A percentile compares a stretch with the other conserved stretches of the same genome.
phyloP scores from a whole-genome alignment of 2,888 invertebrate genomes.

The Leucophenga maculata region DNA sequence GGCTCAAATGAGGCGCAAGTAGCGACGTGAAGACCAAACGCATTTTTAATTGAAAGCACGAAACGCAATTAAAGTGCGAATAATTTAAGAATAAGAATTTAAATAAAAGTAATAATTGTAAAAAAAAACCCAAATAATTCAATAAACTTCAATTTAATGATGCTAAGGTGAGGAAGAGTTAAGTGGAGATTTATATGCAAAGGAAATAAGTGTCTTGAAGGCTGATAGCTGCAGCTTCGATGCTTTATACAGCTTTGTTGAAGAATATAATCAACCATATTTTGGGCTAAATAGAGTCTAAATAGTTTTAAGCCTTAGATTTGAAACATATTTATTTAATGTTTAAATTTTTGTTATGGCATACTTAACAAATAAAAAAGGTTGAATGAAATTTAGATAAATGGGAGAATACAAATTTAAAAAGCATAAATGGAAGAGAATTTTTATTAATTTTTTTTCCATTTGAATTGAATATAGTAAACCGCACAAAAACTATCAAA shows the following conservation, averaged over 20 bases:
- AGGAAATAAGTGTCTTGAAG: too few species aligned
- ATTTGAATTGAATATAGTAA: too few species aligned
- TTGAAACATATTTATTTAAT: conserved; percentile 63
- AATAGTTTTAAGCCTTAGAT: conserved; percentile 53
- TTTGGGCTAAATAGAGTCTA: conserved; percentile 59
- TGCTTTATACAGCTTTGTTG: too few species aligned
- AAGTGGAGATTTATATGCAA: conserved; percentile 46
- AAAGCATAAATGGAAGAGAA: too few species aligned
- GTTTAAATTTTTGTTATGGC: too few species aligned
- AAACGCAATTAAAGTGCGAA: conserved; percentile 40
- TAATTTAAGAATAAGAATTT: neutral
- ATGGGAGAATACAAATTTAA: too few species aligned
- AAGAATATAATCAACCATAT: conserved; percentile 63
- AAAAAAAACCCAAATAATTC: conserved; percentile 51
- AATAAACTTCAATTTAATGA: conserved; percentile 57
- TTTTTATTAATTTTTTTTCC: too few species aligned
- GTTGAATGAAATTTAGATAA: too few species aligned
- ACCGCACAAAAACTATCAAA: too few species aligned
- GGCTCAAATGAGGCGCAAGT: conserved; percentile 25
- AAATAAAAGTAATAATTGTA: conserved; percentile 13
- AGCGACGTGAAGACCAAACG: conserved; percentile 29
- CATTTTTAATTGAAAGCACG: conserved; percentile 49
- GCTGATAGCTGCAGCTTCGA: too few species aligned
- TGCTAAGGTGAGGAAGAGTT: conserved; percentile 44
- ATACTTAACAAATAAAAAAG: too few species aligned